A percentile compares a stretch with the other conserved stretches of the same genome.
Conservation (phyloP, 2,888 invertebrate species). For the Drosophila birchii region DNA sequence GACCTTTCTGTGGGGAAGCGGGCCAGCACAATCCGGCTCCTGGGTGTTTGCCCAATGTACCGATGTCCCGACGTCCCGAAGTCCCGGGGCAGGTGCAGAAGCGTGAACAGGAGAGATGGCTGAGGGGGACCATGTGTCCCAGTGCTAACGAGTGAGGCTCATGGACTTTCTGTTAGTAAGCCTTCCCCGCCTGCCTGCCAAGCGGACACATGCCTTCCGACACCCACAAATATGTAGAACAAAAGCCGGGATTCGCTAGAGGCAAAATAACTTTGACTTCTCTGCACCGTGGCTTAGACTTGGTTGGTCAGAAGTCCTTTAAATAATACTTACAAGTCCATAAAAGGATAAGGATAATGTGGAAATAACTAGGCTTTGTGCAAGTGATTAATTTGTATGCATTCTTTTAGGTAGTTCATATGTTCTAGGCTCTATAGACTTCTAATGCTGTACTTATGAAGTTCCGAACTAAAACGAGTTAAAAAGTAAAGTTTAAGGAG, state of each 20-base stretch:
- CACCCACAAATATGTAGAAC: constrained; percentile 51
- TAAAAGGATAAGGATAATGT: background rate
- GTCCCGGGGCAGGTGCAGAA: constrained; percentile 34
- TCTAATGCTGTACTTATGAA: background rate
- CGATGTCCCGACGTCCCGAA: constrained; percentile 21
- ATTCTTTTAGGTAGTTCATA: background rate
- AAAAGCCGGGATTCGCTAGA: constrained; percentile 54
- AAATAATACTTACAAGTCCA: background rate
- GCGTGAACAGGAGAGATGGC: constrained; percentile 25
- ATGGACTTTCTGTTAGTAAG: constrained; percentile 41
- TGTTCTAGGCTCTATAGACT: background rate
- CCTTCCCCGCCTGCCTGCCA: background rate
- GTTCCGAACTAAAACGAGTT: background rate
- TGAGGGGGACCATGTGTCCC: constrained; percentile 10
- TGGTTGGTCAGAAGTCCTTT: background rate
- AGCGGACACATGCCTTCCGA: constrained; percentile 17
- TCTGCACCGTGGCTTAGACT: constrained; percentile 15
- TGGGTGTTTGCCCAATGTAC: constrained; percentile 29
- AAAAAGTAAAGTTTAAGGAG: background rate
- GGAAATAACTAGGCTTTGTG: background rate
- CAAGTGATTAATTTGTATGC: background rate
- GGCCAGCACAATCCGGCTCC: constrained; percentile 17
- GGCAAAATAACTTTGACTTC: constrained; percentile 58
- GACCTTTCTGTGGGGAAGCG: constrained; percentile 38
- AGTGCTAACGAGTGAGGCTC: constrained; percentile 50